Base-by-base conservation (phyloP, 2,797 vertebrate species). In the Argentina silus region DNA sequence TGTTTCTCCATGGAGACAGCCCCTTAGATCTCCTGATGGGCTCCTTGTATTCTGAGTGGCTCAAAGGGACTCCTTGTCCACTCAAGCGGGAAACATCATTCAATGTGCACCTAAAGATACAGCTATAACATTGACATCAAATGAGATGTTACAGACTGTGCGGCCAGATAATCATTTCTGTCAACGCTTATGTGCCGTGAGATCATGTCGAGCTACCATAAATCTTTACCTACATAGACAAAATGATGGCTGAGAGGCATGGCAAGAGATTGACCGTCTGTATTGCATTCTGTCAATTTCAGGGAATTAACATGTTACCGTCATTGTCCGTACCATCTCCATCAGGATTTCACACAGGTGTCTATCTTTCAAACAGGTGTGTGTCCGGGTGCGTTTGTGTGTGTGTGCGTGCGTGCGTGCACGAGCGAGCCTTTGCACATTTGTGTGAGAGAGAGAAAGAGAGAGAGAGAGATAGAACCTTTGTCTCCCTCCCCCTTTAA, bases 1-100 rank as follows among this genome's bases (percentile, higher is more conserved):
- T 0, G 7, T 67, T 73, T 90, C 89, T 83, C 91, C 85, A 81
- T 21, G 87, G 90, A 88, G 73, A 91, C 85, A 3, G 72, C n/a
- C 0, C 72, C 89, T 93, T 91, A 92, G 90, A 92, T 91, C 79
- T 85, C 47, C 4, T 43, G 17, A 56, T 76, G 70, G 9, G 45
- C 67, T 67, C 62, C 74, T 60, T 75, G 75, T 80, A 69, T 2
- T 48, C 53, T 70, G 75, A 48, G 78, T 72, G 62, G 66, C 67
- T 62, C 73, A 57, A 56, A 53, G 19, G 19, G 61, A 50, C 11
- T 11, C 45, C 17, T 19, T 21, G 36, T 10, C 21, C 12, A 6
- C 8, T 14, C 64, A 6, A 14, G 47, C 45, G 1, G 56, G 10
- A 59, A 21, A 21, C 56, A 59, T 3, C 12, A 3, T 10, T 50